Percentiles rank a stretch among this genome's conserved stretches.
phyloP scores from a whole-genome alignment of 1,140 invertebrate genomes.

The Penaeus japonicus region DNA sequence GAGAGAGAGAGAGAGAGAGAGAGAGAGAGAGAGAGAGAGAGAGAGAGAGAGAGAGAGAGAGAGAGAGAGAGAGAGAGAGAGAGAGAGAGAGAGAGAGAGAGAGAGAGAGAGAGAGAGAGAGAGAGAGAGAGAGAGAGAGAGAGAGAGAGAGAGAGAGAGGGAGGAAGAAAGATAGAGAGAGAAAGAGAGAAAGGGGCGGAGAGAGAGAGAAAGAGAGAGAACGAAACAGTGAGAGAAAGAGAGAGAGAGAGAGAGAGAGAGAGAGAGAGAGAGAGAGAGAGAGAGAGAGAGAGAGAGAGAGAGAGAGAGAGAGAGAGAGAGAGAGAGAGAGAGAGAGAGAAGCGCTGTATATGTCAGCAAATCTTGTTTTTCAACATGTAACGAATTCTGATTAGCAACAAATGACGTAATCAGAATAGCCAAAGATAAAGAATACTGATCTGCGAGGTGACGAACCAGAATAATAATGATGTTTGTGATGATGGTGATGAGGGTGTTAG shows the following conservation, averaged over 20 bases:
- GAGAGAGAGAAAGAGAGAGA: not conserved
- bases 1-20: not conserved
- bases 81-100: not conserved
- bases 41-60: too few species aligned
- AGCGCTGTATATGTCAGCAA: too few species aligned
- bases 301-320: not conserved
- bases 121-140: not conserved
- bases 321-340: not conserved
- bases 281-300: not conserved
- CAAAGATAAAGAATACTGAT: too few species aligned
- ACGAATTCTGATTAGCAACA: too few species aligned
- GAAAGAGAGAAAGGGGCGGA: not conserved
- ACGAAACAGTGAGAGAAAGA: slow-evolving; percentile 16
- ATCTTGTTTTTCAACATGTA: too few species aligned
- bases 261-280: slow-evolving; percentile 18
- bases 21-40: not conserved
- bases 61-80: not conserved
- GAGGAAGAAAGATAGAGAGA: not conserved
- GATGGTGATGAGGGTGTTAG: too few species aligned
- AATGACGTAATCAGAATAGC: too few species aligned
- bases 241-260: slow-evolving; percentile 3
- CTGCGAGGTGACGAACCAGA: too few species aligned
- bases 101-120: not conserved
- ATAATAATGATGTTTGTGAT: too few species aligned
- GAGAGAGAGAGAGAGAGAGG: not conserved